A percentile compares a stretch with the other conserved stretches of the same genome.
These are phyloP conservation scores for Acleris laterana DNA, from an alignment of 2,888 invertebrate genomes.

Conservation along the genomic window DNA sequence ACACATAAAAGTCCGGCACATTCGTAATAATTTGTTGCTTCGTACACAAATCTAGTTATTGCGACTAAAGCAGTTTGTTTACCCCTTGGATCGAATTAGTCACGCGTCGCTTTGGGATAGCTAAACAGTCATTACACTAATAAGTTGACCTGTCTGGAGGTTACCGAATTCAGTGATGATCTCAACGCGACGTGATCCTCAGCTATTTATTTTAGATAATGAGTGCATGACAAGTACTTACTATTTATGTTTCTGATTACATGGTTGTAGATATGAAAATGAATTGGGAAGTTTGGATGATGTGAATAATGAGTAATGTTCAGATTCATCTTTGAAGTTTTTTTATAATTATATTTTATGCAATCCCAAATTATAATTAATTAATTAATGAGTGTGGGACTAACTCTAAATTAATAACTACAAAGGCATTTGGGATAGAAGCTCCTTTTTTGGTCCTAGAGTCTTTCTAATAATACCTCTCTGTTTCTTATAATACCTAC, in stretches of 20 bases:
- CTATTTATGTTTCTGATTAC: background rate
- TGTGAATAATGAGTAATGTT: background rate
- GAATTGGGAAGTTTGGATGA: background rate
- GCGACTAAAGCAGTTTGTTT: constrained; percentile 22
- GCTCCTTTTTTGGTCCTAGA: too few species aligned
- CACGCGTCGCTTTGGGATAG: constrained; percentile 31
- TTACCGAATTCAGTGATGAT: constrained; percentile 53
- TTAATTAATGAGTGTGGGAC: too few species aligned
- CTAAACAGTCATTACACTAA: constrained; percentile 15
- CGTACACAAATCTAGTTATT: background rate
- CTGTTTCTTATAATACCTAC: too few species aligned
- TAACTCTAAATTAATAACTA: too few species aligned
- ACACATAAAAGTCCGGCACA: background rate
- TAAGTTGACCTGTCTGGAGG: constrained; percentile 41
- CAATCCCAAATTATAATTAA: too few species aligned
- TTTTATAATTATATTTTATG: too few species aligned
- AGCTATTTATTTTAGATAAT: constrained; percentile 28
- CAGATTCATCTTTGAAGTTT: too few species aligned
- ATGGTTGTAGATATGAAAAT: too few species aligned
- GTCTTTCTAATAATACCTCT: too few species aligned
- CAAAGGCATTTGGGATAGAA: too few species aligned
- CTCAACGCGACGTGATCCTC: constrained; percentile 46
- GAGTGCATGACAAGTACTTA: constrained; percentile 13
- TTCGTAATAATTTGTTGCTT: background rate
- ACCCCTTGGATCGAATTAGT: constrained; percentile 25